These are phyloP conservation scores for Chlorodrepanis virens DNA, from an alignment of 2,113 vertebrate species.

Conservation along the genomic window DNA sequence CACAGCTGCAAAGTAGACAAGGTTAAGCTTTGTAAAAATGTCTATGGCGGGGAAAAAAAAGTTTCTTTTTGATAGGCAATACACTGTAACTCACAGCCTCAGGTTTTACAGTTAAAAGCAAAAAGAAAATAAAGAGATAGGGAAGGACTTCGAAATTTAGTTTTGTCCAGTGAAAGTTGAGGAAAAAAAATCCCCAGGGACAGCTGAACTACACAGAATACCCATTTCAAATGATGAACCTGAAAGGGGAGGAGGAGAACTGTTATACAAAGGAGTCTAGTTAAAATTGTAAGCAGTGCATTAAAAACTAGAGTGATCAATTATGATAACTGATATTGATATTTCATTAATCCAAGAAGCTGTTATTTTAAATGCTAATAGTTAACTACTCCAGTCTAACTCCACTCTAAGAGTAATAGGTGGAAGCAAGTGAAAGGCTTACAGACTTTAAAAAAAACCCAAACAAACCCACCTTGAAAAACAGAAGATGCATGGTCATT, in stretches of 20 bases:
- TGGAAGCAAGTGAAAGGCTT: not conserved
- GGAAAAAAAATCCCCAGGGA: rapidly evolving
- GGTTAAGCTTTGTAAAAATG: not conserved
- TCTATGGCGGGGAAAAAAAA: not conserved
- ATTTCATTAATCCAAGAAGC: not conserved
- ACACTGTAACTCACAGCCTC: not conserved
- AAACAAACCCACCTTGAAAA: not conserved
- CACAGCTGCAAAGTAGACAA: not conserved
- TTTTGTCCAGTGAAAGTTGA: not conserved
- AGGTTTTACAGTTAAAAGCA: not conserved
- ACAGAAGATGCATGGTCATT: rapidly evolving
- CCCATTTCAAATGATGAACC: not conserved
- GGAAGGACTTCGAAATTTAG: not conserved
- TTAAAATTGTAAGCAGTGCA: not conserved
- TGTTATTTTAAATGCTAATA: not conserved
- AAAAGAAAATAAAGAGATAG: not conserved
- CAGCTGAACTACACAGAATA: not conserved
- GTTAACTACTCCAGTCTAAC: not conserved
- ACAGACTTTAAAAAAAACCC: rapidly evolving
- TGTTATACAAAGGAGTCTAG: not conserved
- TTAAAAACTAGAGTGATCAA: not conserved
- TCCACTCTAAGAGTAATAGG: not conserved
- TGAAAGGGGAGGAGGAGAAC: not conserved
- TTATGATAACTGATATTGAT: not conserved
- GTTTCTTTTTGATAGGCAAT: not conserved